Evolutionary conservation across 1,140 invertebrate species (phyloP).

Genomic region (Anastrepha obliqua): DNA sequence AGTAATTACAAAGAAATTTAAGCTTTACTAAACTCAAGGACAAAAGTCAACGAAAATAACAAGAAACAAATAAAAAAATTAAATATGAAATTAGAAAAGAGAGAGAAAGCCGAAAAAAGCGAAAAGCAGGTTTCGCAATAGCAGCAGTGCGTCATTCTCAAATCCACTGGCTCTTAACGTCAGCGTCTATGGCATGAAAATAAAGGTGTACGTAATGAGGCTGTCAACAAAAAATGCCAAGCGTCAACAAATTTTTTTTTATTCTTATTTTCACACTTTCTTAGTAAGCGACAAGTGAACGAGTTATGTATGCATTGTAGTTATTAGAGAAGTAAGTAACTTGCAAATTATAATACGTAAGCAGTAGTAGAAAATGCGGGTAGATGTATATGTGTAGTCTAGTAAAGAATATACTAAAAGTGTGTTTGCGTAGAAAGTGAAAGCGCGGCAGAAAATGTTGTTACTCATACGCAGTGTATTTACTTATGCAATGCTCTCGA

Average conservation of each 20-base stretch:
- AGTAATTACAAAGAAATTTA: not conserved
- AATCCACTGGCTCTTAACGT: not conserved
- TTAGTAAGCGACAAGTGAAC: not conserved
- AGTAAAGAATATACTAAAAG: not conserved
- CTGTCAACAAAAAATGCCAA: constrained; percentile 22
- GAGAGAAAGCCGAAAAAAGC: not conserved
- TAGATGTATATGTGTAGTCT: not conserved
- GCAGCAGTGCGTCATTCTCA: not conserved
- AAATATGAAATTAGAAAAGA: not conserved
- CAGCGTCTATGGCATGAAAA: not conserved
- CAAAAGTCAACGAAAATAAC: not conserved
- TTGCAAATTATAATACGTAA: no score
- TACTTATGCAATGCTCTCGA: no score
- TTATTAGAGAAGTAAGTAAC: no score
- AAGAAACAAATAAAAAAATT: not conserved
- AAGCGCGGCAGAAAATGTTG: not conserved
- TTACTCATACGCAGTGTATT: not conserved
- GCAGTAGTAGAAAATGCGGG: no score
- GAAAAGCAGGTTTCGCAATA: not conserved
- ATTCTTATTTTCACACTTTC: not conserved
- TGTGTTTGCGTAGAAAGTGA: no score
- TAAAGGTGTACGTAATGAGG: not conserved
- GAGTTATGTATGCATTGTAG: no score
- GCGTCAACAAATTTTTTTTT: not conserved
- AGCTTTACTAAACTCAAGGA: not conserved